A percentile compares a stretch with the other conserved stretches of the same genome.
phyloP scores from a whole-genome alignment of 2,113 vertebrate genomes.

The Nipponia nippon region DNA sequence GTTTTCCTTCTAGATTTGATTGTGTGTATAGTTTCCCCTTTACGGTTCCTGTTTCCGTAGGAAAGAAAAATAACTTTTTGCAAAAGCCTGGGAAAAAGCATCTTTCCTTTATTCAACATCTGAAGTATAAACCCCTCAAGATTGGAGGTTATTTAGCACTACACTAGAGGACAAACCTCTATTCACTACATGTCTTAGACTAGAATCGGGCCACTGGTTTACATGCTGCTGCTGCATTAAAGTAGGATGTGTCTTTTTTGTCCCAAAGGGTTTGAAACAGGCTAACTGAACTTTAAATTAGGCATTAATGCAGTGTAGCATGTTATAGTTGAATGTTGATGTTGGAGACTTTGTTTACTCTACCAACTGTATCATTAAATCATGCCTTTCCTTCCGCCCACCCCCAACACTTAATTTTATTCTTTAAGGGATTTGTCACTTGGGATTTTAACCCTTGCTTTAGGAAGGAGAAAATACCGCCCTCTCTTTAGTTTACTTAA shows the following conservation, averaged over 20 bases:
- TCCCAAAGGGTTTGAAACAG: not conserved
- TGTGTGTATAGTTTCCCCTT: not conserved
- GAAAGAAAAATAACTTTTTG: not conserved
- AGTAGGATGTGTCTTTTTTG: not conserved
- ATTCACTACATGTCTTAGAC: not conserved
- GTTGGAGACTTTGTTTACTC: constrained; percentile 26
- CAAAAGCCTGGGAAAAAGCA: not conserved
- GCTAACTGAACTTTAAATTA: constrained; percentile 8
- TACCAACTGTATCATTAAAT: constrained; percentile 30
- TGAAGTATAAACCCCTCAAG: not conserved
- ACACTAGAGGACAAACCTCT: not conserved
- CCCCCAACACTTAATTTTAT: not conserved
- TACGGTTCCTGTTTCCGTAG: not conserved
- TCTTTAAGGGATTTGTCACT: not conserved
- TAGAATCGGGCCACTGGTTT: not conserved
- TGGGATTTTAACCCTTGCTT: constrained; percentile 21
- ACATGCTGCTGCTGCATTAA: not conserved
- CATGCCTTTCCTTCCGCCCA: not conserved
- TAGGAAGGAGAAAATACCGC: not conserved
- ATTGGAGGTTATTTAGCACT: not conserved
- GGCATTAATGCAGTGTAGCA: not conserved
- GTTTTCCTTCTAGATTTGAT: not conserved
- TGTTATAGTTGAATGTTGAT: not conserved
- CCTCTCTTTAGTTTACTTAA: not conserved
- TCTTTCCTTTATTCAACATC: not conserved